These are phyloP conservation scores for Tangara arthus DNA, from an alignment of 2,797 vertebrate genomes.

Conservation along the genomic window DNA sequence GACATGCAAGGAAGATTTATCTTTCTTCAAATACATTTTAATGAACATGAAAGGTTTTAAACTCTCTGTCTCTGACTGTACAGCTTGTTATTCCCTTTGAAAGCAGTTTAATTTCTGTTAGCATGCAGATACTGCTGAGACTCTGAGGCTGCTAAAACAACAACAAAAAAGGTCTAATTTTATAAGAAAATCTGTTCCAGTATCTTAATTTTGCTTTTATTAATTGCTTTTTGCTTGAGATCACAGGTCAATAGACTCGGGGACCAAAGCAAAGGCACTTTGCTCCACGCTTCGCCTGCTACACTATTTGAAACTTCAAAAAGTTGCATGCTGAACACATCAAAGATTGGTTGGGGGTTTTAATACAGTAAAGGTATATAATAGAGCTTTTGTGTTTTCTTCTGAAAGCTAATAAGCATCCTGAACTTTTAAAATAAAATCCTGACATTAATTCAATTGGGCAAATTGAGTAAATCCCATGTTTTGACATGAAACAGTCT, in stretches of 20 bases:
- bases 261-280: conserved; percentile 8
- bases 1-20: conserved; percentile 64
- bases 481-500: conserved; percentile 52
- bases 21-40: conserved; percentile 62
- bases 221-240: conserved; percentile 34
- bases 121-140: not conserved
- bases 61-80: not conserved
- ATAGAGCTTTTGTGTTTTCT: conserved; percentile 67
- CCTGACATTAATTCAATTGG: conserved; percentile 31
- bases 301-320: conserved; percentile 65
- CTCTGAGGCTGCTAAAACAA: not conserved
- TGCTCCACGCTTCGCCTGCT: conserved; percentile 35
- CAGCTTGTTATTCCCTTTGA: conserved; percentile 17
- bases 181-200: conserved; percentile 26
- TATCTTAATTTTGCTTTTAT: conserved; percentile 32
- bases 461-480: conserved; percentile 39
- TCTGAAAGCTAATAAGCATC: conserved; percentile 69
- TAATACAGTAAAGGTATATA: conserved; percentile 57
- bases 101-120: conserved; percentile 41
- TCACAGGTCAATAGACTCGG: conserved; percentile 37
- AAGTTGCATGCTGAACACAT: conserved; percentile 52
- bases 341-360: conserved; percentile 39
- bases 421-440: conserved; percentile 62
- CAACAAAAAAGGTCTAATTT: not conserved
- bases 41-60: conserved; percentile 56